Evolutionary conservation across 1,140 invertebrate genomes (phyloP).

Genomic region (Micrasema minimum): DNA sequence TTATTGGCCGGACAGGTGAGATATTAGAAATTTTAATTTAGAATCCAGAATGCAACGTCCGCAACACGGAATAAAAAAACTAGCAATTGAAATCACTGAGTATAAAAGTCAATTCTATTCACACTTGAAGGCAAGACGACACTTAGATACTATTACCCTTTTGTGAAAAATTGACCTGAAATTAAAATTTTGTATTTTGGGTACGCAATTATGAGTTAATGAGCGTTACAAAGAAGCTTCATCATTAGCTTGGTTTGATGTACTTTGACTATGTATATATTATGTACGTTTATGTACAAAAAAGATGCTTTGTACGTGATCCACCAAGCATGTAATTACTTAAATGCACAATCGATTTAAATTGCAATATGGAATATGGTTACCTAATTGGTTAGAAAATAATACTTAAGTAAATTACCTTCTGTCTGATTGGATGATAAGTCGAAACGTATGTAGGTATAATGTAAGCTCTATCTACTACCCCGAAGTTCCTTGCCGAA

Average conservation of each 20-base stretch:
- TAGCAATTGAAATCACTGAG: background rate
- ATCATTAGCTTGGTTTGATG: background rate
- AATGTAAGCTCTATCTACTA: too few relatives aligned
- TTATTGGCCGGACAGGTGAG: conserved; percentile 78
- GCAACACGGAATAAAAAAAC: background rate
- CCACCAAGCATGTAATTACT: conserved; percentile 19
- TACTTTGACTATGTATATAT: background rate
- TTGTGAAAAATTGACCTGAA: too few relatives aligned
- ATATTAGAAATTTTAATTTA: conserved; percentile 47
- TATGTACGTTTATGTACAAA: background rate
- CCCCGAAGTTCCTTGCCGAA: too few relatives aligned
- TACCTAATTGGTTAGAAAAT: conserved; percentile 12
- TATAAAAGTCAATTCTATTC: too few relatives aligned
- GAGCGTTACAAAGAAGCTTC: conserved; percentile 22
- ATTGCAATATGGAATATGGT: background rate
- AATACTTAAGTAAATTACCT: too few relatives aligned
- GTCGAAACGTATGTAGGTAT: too few relatives aligned
- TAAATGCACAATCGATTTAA: background rate
- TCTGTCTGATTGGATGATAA: too few relatives aligned
- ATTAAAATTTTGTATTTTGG: background rate
- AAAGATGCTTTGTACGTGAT: conserved; percentile 5
- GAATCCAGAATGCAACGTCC: conserved; percentile 16
- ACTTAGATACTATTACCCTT: too few relatives aligned
- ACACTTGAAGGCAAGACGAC: too few relatives aligned
- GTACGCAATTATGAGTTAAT: conserved; percentile 10